A percentile compares a stretch with the other conserved stretches of the same genome.
phyloP scores from a whole-genome alignment of 2,888 invertebrate genomes.

The Dioctria rufipes region DNA sequence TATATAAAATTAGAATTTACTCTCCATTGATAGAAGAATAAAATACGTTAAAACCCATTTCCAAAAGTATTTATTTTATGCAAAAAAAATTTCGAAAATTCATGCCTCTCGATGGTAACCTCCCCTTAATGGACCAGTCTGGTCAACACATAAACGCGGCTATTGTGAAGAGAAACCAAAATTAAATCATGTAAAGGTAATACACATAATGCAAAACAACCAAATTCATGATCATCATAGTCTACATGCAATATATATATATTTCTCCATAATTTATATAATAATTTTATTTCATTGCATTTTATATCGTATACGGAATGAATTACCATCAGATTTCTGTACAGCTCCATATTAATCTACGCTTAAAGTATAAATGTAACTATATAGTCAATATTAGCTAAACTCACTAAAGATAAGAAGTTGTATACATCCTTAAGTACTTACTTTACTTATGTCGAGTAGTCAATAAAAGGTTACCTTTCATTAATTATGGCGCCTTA shows the following conservation, averaged over 20 bases:
- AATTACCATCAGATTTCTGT: constrained; percentile 51
- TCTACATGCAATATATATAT: constrained; percentile 67
- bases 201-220: not conserved
- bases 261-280: constrained; percentile 66
- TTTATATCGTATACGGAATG: constrained; percentile 59
- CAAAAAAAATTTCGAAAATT: too few species aligned
- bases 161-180: too few species aligned
- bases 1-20: too few species aligned
- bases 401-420: constrained; percentile 34
- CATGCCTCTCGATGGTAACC: too few species aligned
- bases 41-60: too few species aligned
- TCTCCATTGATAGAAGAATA: too few species aligned
- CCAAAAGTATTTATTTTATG: too few species aligned
- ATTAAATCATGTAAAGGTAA: too few species aligned
- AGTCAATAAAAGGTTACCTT: constrained; percentile 33
- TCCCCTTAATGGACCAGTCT: too few species aligned
- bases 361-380: constrained; percentile 52
- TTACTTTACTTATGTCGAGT: constrained; percentile 24
- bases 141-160: too few species aligned
- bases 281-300: constrained; percentile 54
- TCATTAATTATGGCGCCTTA: constrained; percentile 30
- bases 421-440: constrained; percentile 41
- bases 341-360: constrained; percentile 36
- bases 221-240: constrained; percentile 53
- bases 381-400: constrained; percentile 42